These are phyloP conservation scores for Matsumyia berberina DNA, from an alignment of 2,888 invertebrate species.

Conservation along the genomic window DNA sequence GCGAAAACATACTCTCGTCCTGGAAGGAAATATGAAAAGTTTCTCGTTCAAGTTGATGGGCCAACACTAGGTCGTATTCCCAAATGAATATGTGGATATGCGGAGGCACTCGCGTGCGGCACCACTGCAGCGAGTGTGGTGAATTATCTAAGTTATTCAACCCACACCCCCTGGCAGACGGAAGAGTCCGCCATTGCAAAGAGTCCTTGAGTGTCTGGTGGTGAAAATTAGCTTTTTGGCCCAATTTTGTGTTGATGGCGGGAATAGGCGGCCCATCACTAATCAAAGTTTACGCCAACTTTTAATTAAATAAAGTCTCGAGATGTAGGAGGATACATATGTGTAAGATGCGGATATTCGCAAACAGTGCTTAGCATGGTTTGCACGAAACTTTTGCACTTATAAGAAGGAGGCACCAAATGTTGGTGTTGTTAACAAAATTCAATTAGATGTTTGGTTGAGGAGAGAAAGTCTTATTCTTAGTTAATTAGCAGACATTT, in stretches of 20 bases:
- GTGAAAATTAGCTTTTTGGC: conserved; percentile 63
- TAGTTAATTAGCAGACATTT: not conserved
- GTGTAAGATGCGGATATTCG: conserved; percentile 1
- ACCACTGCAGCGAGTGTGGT: conserved; percentile 51
- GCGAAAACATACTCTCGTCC: conserved; percentile 47
- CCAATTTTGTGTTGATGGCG: conserved; percentile 55
- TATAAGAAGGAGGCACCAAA: conserved; percentile 44
- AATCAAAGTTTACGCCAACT: conserved; percentile 73
- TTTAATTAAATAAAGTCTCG: conserved; percentile 74
- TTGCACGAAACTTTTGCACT: conserved; percentile 29
- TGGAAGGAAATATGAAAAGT: conserved; percentile 72
- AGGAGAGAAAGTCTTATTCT: not conserved
- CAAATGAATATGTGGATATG: conserved; percentile 66
- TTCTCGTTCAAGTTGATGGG: conserved; percentile 64
- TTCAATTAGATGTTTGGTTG: conserved; percentile 47
- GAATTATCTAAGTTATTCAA: conserved; percentile 57
- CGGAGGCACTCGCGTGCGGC: conserved; percentile 43
- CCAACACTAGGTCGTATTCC: conserved; percentile 63
- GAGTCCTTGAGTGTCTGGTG: conserved; percentile 45
- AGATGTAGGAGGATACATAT: conserved; percentile 22
- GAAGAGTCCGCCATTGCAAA: not conserved
- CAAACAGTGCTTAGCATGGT: conserved; percentile 8
- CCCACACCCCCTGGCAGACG: conserved; percentile 1
- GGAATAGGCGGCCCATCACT: conserved; percentile 59
- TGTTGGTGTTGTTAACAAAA: conserved; percentile 64